A percentile compares a stretch with the other conserved stretches of the same genome.
Evolutionary conservation across 2,888 invertebrate species (phyloP).

Genomic region (Sussaba pulchella): DNA sequence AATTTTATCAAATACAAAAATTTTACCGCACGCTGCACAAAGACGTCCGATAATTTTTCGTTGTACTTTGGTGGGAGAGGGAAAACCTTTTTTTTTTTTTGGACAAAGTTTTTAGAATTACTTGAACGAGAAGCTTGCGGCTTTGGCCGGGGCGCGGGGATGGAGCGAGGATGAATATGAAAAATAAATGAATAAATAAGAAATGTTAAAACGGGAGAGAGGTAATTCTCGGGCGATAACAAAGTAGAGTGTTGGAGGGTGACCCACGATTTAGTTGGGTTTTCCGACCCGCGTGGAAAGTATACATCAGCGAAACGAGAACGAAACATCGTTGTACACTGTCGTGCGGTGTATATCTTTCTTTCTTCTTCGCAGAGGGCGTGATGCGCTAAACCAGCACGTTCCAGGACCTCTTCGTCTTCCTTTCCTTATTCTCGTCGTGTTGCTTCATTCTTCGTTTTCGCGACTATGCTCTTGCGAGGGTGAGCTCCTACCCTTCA

Average conservation of each 20-base stretch:
- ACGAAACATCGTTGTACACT: slow-evolving; percentile 40
- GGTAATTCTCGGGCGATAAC: slow-evolving; percentile 62
- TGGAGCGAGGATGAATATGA: background rate
- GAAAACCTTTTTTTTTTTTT: background rate
- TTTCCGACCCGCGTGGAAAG: slow-evolving; percentile 54
- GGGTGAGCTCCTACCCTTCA: background rate
- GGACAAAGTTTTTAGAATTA: too few species aligned
- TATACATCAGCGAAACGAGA: slow-evolving; percentile 63
- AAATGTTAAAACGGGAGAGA: too few species aligned
- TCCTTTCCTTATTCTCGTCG: slow-evolving; percentile 27
- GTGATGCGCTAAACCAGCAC: slow-evolving; percentile 9
- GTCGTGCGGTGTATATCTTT: slow-evolving; percentile 28
- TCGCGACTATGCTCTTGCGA: slow-evolving; percentile 32
- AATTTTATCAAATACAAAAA: too few species aligned
- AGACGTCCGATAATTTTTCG: too few species aligned
- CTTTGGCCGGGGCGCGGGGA: too few species aligned
- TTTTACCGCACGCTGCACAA: too few species aligned
- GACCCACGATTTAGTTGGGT: background rate
- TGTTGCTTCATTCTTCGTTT: slow-evolving; percentile 15
- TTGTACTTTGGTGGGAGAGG: too few species aligned
- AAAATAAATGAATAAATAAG: slow-evolving; percentile 3
- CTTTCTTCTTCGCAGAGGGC: slow-evolving; percentile 20
- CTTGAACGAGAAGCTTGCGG: too few species aligned
- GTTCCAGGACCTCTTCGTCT: background rate
- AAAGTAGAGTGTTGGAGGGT: slow-evolving; percentile 41